Conservation (phyloP, 2,888 invertebrate genomes). For the Acronicta aceris region DNA sequence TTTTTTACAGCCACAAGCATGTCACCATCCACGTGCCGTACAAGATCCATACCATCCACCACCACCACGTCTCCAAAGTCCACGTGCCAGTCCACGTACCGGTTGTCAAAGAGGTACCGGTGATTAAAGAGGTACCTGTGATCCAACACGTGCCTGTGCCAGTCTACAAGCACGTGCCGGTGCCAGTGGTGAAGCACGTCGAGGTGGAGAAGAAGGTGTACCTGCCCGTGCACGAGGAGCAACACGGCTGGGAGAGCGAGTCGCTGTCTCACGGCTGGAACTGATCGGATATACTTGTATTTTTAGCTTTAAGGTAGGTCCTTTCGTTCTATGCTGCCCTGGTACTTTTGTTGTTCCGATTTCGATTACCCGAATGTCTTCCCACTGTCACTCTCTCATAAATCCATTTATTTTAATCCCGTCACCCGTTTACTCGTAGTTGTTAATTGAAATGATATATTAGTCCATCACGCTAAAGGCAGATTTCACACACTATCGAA, state of each 20-base stretch:
- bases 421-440: too few relatives aligned
- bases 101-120: constrained; percentile 82
- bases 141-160: constrained; percentile 81
- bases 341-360: neutral
- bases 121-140: constrained; percentile 83
- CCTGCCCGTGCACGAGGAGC: constrained; percentile 75
- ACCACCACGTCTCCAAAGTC: constrained; percentile 85
- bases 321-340: neutral
- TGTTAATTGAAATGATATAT: neutral
- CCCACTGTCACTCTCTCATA: too few relatives aligned
- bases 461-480: neutral
- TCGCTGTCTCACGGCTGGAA: constrained; percentile 86
- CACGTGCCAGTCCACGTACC: constrained; percentile 81
- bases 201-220: constrained; percentile 83
- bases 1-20: constrained; percentile 75
- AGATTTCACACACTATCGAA: too few relatives aligned
- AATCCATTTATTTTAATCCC: too few relatives aligned
- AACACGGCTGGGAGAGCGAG: constrained; percentile 84
- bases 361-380: too few relatives aligned
- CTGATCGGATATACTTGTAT: constrained; percentile 67
- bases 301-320: constrained; percentile 70
- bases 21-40: constrained; percentile 86
- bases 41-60: constrained; percentile 84
- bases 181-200: constrained; percentile 79
- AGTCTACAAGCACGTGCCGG: constrained; percentile 77